Percentiles rank a stretch among this genome's conserved stretches.
Evolutionary conservation across 2,113 vertebrate species (phyloP).

Genomic region (Pholis gunnellus): DNA sequence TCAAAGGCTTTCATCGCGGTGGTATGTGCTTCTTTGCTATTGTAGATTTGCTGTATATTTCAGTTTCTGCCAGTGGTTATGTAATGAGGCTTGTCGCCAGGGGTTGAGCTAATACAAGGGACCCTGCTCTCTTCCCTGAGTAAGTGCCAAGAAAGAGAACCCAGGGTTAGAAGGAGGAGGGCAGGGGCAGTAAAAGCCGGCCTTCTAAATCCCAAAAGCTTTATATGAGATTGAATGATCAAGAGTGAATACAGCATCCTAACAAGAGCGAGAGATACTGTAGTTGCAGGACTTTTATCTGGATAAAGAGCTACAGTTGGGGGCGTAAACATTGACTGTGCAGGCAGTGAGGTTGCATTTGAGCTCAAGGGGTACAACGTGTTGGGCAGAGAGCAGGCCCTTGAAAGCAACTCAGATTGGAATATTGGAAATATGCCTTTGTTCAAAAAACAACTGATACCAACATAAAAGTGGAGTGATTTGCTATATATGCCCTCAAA

Average conservation of each 20-base stretch:
- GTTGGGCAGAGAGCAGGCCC: too few species aligned
- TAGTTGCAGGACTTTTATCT: conserved; percentile 3
- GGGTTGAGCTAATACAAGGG: conserved; percentile 60
- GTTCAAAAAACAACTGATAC: too few species aligned
- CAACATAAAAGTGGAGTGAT: neutral
- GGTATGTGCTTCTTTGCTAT: conserved; percentile 35
- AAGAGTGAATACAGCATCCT: conserved; percentile 8
- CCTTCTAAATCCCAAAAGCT: conserved; percentile 45
- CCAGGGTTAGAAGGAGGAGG: conserved; percentile 54
- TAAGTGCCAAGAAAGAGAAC: conserved; percentile 58
- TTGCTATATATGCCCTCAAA: neutral
- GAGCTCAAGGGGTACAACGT: too few species aligned
- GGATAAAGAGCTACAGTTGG: neutral
- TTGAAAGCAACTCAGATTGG: neutral
- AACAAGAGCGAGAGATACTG: conserved; percentile 21
- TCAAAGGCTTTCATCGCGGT: conserved; percentile 40
- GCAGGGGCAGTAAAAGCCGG: conserved; percentile 44
- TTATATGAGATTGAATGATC: conserved; percentile 53
- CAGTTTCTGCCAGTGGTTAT: conserved; percentile 54
- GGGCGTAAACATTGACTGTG: neutral
- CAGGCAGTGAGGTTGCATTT: neutral
- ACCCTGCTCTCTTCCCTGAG: conserved; percentile 51
- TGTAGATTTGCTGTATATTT: conserved; percentile 53
- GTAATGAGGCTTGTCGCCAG: conserved; percentile 63
- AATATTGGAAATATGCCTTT: too few species aligned